These are phyloP conservation scores for Gymnobelideus leadbeateri DNA, from an alignment of 2,113 vertebrate species.

Conservation along the genomic window DNA sequence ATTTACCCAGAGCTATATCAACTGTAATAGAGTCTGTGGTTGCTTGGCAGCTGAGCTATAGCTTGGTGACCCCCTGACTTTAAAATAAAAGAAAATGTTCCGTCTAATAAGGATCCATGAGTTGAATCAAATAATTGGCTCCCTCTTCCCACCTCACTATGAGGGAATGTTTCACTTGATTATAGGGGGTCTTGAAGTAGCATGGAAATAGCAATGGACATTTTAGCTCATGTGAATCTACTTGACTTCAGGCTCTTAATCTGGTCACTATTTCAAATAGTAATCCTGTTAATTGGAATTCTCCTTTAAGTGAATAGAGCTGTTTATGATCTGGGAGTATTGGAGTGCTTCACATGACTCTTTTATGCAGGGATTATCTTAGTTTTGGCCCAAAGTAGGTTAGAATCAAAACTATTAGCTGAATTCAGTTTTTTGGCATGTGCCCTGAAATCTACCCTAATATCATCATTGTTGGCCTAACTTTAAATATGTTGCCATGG, in stretches of 20 bases:
- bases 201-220: not conserved
- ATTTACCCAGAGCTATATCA: not conserved
- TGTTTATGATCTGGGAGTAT: slow-evolving; percentile 35
- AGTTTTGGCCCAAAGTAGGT: slow-evolving; percentile 34
- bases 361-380: slow-evolving; percentile 44
- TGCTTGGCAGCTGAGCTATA: not conserved
- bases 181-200: not conserved
- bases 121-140: not conserved
- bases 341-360: slow-evolving; percentile 42
- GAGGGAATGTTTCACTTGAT: not conserved
- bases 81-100: not conserved
- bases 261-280: slow-evolving; percentile 32
- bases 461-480: slow-evolving; percentile 19
- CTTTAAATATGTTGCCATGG: slow-evolving; percentile 25
- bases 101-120: not conserved
- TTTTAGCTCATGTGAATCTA: slow-evolving; percentile 6
- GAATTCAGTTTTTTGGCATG: slow-evolving; percentile 26
- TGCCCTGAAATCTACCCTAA: slow-evolving; percentile 44
- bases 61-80: not conserved
- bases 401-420: slow-evolving; percentile 42
- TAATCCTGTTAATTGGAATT: slow-evolving; percentile 60
- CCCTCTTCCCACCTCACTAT: not conserved
- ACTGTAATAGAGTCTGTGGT: not conserved
- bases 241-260: slow-evolving; percentile 16
- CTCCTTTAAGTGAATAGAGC: slow-evolving; percentile 22